These are phyloP conservation scores for Lethrus apterus DNA, from an alignment of 1,140 invertebrate genomes.

Conservation along the genomic window DNA sequence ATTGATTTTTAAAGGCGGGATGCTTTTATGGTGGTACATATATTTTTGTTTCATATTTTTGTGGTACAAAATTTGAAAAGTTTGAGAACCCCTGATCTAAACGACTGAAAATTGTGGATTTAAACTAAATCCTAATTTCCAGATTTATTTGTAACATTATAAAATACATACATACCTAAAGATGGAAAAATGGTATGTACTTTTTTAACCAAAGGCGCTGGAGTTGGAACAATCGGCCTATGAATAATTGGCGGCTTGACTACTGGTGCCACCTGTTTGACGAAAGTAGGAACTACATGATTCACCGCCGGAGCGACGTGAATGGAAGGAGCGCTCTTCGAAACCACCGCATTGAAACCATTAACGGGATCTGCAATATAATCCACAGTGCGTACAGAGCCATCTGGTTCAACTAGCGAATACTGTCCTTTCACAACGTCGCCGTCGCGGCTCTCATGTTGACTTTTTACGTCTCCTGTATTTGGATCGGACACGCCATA, in stretches of 20 bases:
- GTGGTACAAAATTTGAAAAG: too few relatives aligned
- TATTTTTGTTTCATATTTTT: too few relatives aligned
- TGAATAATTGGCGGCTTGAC: neutral
- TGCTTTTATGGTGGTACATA: too few relatives aligned
- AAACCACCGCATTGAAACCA: slow-evolving; percentile 56
- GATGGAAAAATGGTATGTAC: slow-evolving; percentile 1
- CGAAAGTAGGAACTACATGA: slow-evolving; percentile 15
- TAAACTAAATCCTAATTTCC: too few relatives aligned
- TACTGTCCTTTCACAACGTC: slow-evolving; percentile 46
- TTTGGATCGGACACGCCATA: slow-evolving; percentile 47
- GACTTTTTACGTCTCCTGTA: slow-evolving; percentile 48
- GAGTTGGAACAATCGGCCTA: slow-evolving; percentile 5
- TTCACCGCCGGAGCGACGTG: slow-evolving; percentile 15
- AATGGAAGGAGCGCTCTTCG: slow-evolving; percentile 48
- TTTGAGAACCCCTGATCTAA: too few relatives aligned
- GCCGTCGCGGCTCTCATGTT: slow-evolving; percentile 47
- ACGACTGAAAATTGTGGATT: too few relatives aligned
- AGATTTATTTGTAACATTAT: too few relatives aligned
- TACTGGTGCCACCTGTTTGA: slow-evolving; percentile 18
- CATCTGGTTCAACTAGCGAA: slow-evolving; percentile 37
- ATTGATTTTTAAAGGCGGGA: too few relatives aligned
- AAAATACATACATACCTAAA: slow-evolving; percentile 10
- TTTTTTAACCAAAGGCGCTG: slow-evolving; percentile 1
- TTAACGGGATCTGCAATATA: slow-evolving; percentile 37
- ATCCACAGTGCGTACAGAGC: slow-evolving; percentile 38